Conservation (phyloP, 2,113 vertebrate genomes). For the Pampusana beccarii region DNA sequence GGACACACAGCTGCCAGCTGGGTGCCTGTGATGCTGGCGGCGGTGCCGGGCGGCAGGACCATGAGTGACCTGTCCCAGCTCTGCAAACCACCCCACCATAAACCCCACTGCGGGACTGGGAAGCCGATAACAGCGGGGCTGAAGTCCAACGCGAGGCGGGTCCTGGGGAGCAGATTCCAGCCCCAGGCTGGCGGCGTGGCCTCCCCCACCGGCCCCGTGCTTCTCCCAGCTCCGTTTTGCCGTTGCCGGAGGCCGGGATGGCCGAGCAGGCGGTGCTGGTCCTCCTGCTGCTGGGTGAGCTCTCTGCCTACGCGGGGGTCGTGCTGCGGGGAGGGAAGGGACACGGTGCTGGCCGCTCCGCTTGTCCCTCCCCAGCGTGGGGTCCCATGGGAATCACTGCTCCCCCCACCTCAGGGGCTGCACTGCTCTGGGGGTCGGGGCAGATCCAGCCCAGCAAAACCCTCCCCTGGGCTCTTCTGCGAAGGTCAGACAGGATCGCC, state of each 20-base stretch:
- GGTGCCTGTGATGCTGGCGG: fast-evolving
- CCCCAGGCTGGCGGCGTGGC: neutral
- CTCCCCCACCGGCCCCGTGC: neutral
- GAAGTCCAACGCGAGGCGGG: conserved; percentile 28
- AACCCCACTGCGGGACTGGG: neutral
- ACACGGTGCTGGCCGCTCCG: fast-evolving
- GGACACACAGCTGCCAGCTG: fast-evolving
- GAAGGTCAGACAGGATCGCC: fast-evolving
- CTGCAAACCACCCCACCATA: fast-evolving
- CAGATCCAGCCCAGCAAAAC: neutral
- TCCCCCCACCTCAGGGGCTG: neutral
- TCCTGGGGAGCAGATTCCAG: neutral
- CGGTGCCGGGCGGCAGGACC: neutral
- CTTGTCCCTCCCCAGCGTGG: fast-evolving
- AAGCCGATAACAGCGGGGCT: neutral
- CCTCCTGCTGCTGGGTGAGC: conserved; percentile 30
- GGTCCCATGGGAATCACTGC: neutral
- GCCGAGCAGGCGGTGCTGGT: fast-evolving
- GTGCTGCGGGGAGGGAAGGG: neutral
- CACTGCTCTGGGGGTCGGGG: fast-evolving
- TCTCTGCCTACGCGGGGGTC: fast-evolving
- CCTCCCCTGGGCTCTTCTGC: neutral
- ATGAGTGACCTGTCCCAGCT: fast-evolving
- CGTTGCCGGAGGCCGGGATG: neutral
- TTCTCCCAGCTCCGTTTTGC: neutral